Base-by-base conservation (phyloP, 30 jellyfish, hydroid and myxozoan species). In the Hydractinia symbiolongicarpus region DNA sequence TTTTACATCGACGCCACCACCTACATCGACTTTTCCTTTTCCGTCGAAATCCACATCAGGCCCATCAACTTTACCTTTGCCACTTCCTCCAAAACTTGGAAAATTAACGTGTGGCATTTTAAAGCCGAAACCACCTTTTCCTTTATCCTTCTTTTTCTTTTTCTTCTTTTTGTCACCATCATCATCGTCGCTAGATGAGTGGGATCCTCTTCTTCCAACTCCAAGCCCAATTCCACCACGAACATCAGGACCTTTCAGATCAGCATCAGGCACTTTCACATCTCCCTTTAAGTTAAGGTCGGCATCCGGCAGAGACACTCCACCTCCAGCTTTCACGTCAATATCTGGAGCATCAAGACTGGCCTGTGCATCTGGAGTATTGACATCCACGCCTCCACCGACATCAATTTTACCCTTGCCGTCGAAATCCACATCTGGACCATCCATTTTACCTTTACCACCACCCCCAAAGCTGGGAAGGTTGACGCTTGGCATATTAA, bases 11-110 rank as follows among this genome's bases (percentile, higher is more conserved):
- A 50, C 67, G n/a, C 56, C 80, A 7, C 61, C 80, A 19, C 60
- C 60, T 0, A 3, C 9, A 6, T 71, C 51, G 0, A 71, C 66
- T 7, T 71, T 71, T 30, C 44, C 44, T 9, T 71, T 71, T 0
- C 67, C 80, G 51, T 71, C 80, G 0, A 71, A 20, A 71, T 71
- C 80, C 40, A 53, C 80, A 3, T 71, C 80, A 4, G 85, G 85
- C 17, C 79, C 85, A 77, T 77, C 79, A 0, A 77, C 55, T 21
- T 52, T 79, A 1, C 84, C 84, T 55, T 77, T 77, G 49, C 85
- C 85, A 54, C 79, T 60, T 4, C 75, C 85, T 0, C 79, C 85
- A 55, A 77, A 20, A 20, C 51, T 71, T 0, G 80, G 80, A 7
- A 20, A 5, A 5, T 71, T 54, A 53, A 71, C 55, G 79, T 77